phyloP scores from a whole-genome alignment of 2,888 invertebrate species.

The Brachyopa scutellaris region DNA sequence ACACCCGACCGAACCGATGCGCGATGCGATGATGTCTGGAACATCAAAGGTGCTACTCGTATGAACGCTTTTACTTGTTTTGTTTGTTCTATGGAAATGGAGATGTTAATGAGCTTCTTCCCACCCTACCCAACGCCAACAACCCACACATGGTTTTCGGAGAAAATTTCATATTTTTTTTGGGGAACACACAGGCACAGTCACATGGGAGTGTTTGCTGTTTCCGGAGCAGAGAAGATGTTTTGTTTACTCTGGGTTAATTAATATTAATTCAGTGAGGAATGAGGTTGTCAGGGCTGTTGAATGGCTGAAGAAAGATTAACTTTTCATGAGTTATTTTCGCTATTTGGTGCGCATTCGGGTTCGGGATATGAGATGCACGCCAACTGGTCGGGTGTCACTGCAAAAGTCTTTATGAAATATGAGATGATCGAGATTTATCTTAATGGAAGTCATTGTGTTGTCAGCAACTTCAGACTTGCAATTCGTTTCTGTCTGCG shows the following conservation, averaged over 20 bases:
- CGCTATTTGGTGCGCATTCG: slow-evolving; percentile 10
- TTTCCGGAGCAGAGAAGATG: slow-evolving; percentile 66
- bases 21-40: slow-evolving; percentile 46
- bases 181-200: background rate
- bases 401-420: slow-evolving; percentile 59
- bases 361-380: slow-evolving; percentile 27
- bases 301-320: slow-evolving; percentile 66
- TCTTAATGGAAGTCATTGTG: slow-evolving; percentile 71
- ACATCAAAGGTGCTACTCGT: slow-evolving; percentile 64
- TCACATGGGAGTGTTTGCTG: slow-evolving; percentile 38
- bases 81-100: slow-evolving; percentile 68
- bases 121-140: too few species aligned
- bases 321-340: slow-evolving; percentile 69
- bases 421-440: slow-evolving; percentile 68
- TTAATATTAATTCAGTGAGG: slow-evolving; percentile 69
- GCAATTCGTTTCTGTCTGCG: slow-evolving; percentile 55
- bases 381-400: slow-evolving; percentile 54
- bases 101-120: slow-evolving; percentile 72
- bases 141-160: slow-evolving; percentile 63
- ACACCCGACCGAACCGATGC: slow-evolving; percentile 31
- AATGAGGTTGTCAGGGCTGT: slow-evolving; percentile 65
- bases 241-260: slow-evolving; percentile 69
- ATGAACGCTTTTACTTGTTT: slow-evolving; percentile 41
- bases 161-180: slow-evolving; percentile 47
- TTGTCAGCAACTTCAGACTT: slow-evolving; percentile 64